phyloP scores from a whole-genome alignment of 2,113 vertebrate genomes.

The Bathybates hornii region DNA sequence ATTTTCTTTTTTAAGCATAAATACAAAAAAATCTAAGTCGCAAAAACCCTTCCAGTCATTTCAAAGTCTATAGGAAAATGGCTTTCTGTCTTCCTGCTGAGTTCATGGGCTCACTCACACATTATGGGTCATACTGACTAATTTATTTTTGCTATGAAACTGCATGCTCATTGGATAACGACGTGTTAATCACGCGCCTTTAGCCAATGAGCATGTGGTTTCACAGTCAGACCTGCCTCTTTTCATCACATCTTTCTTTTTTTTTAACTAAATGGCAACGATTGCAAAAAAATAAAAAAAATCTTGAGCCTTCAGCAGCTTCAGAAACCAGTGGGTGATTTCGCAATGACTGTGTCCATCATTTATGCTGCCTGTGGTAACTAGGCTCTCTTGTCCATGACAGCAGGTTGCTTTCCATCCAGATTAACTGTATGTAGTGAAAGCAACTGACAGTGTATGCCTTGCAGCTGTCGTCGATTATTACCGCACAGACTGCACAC shows the following conservation, averaged over 20 bases:
- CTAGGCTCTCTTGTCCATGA: neutral
- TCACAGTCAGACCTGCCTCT: neutral
- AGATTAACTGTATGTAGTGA: neutral
- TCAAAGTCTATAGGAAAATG: neutral
- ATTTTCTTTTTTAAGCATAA: neutral
- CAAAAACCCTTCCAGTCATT: neutral
- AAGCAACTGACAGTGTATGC: neutral
- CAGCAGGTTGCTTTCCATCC: neutral
- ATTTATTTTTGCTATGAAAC: neutral
- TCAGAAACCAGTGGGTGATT: neutral
- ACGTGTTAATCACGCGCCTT: accelerated
- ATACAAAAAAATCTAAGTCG: neutral
- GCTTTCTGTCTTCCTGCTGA: neutral
- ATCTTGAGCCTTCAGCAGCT: neutral
- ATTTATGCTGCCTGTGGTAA: neutral
- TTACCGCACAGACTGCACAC: constrained; percentile 14
- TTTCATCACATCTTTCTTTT: neutral
- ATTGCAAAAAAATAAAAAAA: neutral
- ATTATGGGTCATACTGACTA: neutral
- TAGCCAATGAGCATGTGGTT: neutral
- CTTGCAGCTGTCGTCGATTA: constrained; percentile 6
- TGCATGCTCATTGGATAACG: neutral
- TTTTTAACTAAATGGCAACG: neutral
- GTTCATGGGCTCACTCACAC: neutral
- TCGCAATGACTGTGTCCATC: neutral